These are phyloP conservation scores for Eidolon helvum DNA, from an alignment of 2,113 vertebrate species.

Conservation along the genomic window DNA sequence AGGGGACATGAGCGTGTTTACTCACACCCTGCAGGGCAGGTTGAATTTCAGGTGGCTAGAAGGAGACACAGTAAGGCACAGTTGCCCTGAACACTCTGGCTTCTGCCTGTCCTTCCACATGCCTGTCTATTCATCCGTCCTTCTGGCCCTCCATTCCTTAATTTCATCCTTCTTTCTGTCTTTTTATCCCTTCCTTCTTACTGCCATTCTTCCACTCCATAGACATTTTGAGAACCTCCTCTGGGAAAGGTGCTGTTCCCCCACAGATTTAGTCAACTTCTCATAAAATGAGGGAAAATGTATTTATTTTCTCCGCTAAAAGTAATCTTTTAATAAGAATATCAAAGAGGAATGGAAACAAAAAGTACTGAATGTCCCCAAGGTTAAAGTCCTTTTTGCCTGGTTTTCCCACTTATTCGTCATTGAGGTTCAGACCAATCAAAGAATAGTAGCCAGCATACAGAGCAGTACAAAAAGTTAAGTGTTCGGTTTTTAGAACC, in stretches of 20 bases:
- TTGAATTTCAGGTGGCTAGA: not conserved
- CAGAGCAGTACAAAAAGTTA: not conserved
- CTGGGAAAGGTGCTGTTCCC: not conserved
- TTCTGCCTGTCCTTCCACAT: not conserved
- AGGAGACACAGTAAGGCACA: not conserved
- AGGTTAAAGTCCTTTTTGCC: not conserved
- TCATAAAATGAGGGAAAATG: not conserved
- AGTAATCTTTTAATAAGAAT: slow-evolving; percentile 15
- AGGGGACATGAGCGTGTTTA: not conserved
- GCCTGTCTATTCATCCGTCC: not conserved
- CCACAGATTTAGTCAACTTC: not conserved
- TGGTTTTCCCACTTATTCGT: not conserved
- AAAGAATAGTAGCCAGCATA: not conserved
- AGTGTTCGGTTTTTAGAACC: not conserved
- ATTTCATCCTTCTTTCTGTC: not conserved
- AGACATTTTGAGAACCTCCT: not conserved
- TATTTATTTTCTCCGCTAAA: slow-evolving; percentile 18
- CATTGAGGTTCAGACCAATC: not conserved
- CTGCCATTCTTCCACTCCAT: not conserved
- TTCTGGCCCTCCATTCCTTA: not conserved
- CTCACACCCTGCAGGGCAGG: not conserved
- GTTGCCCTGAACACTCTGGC: not conserved
- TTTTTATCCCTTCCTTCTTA: not conserved
- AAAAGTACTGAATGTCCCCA: not conserved
- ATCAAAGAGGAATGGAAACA: slow-evolving; percentile 1